Evolutionary conservation across 2,888 invertebrate genomes (phyloP).

Genomic region (Endotricha flammealis): DNA sequence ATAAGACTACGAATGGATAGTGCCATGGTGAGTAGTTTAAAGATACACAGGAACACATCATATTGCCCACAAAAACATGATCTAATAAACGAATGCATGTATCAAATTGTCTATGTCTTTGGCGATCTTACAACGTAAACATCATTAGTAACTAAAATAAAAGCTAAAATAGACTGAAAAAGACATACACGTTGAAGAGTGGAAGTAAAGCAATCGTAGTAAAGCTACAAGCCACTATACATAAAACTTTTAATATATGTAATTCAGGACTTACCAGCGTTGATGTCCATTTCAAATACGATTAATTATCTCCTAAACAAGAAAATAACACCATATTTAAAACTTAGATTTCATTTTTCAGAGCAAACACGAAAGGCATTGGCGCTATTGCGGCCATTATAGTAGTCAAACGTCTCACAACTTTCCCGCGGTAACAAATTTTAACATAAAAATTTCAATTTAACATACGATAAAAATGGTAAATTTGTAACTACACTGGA

Average conservation of each 20-base stretch:
- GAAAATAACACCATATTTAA: conserved; percentile 38
- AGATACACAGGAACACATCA: no score
- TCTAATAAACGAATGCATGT: no score
- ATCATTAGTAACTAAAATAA: no score
- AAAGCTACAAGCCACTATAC: conserved; percentile 23
- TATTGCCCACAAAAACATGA: no score
- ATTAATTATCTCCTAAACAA: conserved; percentile 40
- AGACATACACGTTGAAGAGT: conserved; percentile 22
- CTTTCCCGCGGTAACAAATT: conserved; percentile 71
- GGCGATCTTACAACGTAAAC: no score
- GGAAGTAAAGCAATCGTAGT: conserved; percentile 24
- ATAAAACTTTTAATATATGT: conserved; percentile 17
- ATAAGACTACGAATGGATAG: no score
- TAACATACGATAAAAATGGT: neutral
- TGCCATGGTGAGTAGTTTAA: no score
- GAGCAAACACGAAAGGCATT: conserved; percentile 71
- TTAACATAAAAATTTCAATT: conserved; percentile 19
- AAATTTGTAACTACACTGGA: neutral
- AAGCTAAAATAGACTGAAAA: neutral
- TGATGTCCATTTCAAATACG: conserved; percentile 68
- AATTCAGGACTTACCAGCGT: conserved; percentile 58
- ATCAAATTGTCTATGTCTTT: no score
- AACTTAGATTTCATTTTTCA: conserved; percentile 45
- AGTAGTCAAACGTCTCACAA: conserved; percentile 69
- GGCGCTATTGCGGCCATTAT: conserved; percentile 77